phyloP scores from a whole-genome alignment of 2,113 vertebrate genomes.

The Tapirus terrestris region DNA sequence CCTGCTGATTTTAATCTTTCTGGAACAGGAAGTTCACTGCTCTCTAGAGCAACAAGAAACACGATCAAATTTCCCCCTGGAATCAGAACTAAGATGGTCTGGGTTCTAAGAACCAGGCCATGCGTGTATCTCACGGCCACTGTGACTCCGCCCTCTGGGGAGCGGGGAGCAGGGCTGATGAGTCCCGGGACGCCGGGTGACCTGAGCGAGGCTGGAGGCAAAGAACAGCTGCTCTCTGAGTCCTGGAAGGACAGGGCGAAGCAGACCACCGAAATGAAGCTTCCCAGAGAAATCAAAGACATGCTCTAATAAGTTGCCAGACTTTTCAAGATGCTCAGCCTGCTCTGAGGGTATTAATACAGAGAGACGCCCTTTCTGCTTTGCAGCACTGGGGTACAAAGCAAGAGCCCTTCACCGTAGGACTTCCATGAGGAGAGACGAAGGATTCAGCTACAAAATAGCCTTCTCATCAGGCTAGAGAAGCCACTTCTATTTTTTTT shows the following conservation, averaged over 20 bases:
- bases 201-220: not conserved
- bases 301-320: not conserved
- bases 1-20: not conserved
- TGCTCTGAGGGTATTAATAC: not conserved
- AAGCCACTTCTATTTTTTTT: not conserved
- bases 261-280: fast-evolving
- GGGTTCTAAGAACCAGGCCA: fast-evolving
- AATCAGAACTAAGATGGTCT: not conserved
- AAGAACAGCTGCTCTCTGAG: not conserved
- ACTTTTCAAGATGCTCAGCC: not conserved
- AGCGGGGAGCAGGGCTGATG: not conserved
- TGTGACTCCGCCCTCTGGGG: not conserved
- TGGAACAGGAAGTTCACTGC: conserved; percentile 5
- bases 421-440: not conserved
- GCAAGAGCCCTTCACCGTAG: not conserved
- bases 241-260: not conserved
- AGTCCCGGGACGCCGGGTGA: fast-evolving
- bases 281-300: not conserved
- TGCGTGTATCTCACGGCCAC: not conserved
- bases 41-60: not conserved
- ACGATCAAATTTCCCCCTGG: fast-evolving
- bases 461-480: not conserved
- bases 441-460: not conserved
- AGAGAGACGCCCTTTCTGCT: fast-evolving
- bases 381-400: fast-evolving